Evolutionary conservation across 1,140 invertebrate genomes (phyloP).

Genomic region (Heliconius congener): DNA sequence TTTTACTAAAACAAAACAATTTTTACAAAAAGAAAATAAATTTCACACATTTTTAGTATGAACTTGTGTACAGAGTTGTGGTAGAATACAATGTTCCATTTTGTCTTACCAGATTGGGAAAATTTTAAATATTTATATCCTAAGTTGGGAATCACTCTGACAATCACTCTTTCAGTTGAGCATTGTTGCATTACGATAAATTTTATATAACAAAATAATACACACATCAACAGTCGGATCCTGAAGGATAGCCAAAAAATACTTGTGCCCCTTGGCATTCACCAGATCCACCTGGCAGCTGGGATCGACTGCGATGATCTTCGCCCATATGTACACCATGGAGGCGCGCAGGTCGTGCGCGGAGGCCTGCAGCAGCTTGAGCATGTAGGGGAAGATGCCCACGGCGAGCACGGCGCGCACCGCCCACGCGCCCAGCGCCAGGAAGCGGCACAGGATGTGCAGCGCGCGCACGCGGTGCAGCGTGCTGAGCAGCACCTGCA

Average conservation of each 20-base stretch:
- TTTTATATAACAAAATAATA: not conserved
- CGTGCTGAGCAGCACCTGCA: slow-evolving; percentile 98
- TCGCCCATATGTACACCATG: slow-evolving; percentile 99
- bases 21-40: too few species aligned
- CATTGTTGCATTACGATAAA: too few species aligned
- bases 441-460: slow-evolving; percentile 96
- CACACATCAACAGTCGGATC: slow-evolving; percentile 91
- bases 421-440: slow-evolving; percentile 98
- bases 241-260: slow-evolving; percentile 94
- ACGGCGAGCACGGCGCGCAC: slow-evolving; percentile 97
- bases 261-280: slow-evolving; percentile 96
- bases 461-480: slow-evolving; percentile 97
- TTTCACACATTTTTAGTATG: too few species aligned
- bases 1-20: not conserved
- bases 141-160: too few species aligned
- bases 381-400: slow-evolving; percentile 99
- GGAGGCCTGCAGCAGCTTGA: slow-evolving; percentile 96
- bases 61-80: too few species aligned
- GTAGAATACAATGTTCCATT: too few species aligned
- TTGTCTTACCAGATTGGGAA: too few species aligned
- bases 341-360: slow-evolving; percentile 95
- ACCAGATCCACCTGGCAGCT: slow-evolving; percentile 96
- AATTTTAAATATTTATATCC: too few species aligned
- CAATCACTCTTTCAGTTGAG: too few species aligned
- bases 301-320: slow-evolving; percentile 98